Conservation (phyloP, 2,888 invertebrate genomes). For the Netelia inedita region DNA sequence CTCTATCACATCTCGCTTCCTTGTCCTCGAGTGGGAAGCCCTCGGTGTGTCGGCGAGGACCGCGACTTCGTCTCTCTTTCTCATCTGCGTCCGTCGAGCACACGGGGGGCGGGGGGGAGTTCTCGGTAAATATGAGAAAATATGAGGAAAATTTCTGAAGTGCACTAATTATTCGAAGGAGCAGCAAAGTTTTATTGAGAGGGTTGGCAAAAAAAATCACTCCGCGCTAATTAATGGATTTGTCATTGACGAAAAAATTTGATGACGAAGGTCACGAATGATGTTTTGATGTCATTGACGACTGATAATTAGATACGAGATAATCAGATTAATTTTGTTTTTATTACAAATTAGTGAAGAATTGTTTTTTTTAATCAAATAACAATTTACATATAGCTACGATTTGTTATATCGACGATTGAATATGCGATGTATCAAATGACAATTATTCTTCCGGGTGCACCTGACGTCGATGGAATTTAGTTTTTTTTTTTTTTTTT, state of each 20-base stretch:
- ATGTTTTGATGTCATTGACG: not conserved
- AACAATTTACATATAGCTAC: not conserved
- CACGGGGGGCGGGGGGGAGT: not conserved
- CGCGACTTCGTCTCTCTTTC: not conserved
- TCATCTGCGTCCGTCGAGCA: not conserved
- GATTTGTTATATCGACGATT: not conserved
- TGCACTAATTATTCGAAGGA: slow-evolving; percentile 42
- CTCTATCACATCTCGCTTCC: not conserved
- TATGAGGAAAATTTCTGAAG: slow-evolving; percentile 25
- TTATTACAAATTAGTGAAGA: not conserved
- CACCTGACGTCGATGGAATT: slow-evolving; percentile 53
- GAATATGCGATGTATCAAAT: not conserved
- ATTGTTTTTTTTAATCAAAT: not conserved
- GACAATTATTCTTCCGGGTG: not conserved
- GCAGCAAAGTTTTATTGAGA: not conserved
- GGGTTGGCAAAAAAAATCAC: slow-evolving; percentile 14
- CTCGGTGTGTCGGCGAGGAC: slow-evolving; percentile 13
- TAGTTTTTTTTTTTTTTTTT: slow-evolving; percentile 38
- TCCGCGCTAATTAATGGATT: slow-evolving; percentile 28
- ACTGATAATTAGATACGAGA: not conserved
- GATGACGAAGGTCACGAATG: not conserved
- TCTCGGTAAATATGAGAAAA: slow-evolving; percentile 40
- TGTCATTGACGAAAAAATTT: not conserved
- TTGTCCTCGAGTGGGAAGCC: slow-evolving; percentile 18
- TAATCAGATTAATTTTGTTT: not conserved